These are phyloP conservation scores for Morone saxatilis DNA, from an alignment of 2,113 vertebrate genomes.

Conservation along the genomic window DNA sequence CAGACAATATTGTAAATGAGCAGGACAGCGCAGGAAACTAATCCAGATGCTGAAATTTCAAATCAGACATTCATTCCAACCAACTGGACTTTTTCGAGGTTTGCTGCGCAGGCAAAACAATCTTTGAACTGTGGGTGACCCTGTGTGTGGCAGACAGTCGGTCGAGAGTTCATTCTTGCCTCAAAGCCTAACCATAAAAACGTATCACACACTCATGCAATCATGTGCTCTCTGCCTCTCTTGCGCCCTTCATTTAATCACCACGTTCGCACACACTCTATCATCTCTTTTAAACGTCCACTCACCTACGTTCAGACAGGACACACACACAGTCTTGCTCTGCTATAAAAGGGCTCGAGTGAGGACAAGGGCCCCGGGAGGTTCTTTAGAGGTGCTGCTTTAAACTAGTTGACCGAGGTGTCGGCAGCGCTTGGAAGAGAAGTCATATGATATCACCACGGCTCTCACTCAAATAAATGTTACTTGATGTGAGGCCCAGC, in stretches of 20 bases:
- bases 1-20: constrained; percentile 29
- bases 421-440: constrained; percentile 34
- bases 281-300: constrained; percentile 31
- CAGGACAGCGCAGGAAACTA: constrained; percentile 38
- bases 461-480: constrained; percentile 42
- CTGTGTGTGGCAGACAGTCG: constrained; percentile 39
- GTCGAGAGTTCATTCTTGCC: constrained; percentile 24
- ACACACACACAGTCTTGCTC: constrained; percentile 15
- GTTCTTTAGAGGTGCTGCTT: constrained; percentile 35
- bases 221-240: constrained; percentile 34
- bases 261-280: constrained; percentile 32
- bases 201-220: constrained; percentile 18
- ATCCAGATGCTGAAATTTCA: constrained; percentile 56
- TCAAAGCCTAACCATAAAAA: constrained; percentile 47
- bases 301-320: constrained; percentile 6
- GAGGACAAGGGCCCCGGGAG: constrained; percentile 20
- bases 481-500: constrained; percentile 46
- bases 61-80: constrained; percentile 30
- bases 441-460: constrained; percentile 33
- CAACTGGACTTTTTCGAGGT: constrained; percentile 21
- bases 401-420: constrained; percentile 40
- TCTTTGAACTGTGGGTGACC: constrained; percentile 58
- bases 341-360: constrained; percentile 30
- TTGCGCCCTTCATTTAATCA: constrained; percentile 15
- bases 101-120: constrained; percentile 33